Evolutionary conservation across 2,888 invertebrate species (phyloP).

Genomic region (Clostera curtula): DNA sequence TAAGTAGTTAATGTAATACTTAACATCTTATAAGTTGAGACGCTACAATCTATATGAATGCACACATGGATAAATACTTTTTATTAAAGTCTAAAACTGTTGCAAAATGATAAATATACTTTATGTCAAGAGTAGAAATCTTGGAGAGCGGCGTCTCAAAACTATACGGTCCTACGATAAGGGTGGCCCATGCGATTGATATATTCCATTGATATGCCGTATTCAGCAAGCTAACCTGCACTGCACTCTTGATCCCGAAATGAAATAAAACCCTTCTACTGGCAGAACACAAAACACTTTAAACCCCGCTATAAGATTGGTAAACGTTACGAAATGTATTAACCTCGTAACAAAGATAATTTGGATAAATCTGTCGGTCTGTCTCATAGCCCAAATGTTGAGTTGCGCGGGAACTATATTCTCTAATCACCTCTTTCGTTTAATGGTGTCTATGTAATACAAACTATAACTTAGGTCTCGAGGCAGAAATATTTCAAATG

Average conservation of each 20-base stretch:
- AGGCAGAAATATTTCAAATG: too few species aligned
- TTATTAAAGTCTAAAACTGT: conserved; percentile 21
- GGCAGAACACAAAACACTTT: conserved; percentile 10
- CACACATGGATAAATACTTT: too few species aligned
- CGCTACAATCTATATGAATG: conserved; percentile 7
- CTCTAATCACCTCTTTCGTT: too few species aligned
- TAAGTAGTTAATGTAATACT: too few species aligned
- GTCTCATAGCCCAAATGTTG: too few species aligned
- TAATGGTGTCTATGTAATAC: too few species aligned
- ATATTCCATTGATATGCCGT: conserved; percentile 44
- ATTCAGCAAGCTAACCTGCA: conserved; percentile 19
- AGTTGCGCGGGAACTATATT: too few species aligned
- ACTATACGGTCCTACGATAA: conserved; percentile 30
- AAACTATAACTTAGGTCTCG: too few species aligned
- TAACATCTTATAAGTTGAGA: too few species aligned
- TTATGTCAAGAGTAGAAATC: conserved; percentile 31
- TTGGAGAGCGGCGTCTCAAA: conserved; percentile 34
- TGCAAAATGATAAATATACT: conserved; percentile 33
- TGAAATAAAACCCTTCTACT: too few species aligned
- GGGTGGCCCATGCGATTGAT: conserved; percentile 16
- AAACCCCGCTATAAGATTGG: conserved; percentile 15
- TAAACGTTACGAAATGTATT: conserved; percentile 16
- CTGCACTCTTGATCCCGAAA: too few species aligned
- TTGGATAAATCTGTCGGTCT: conserved; percentile 45
- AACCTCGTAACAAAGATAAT: conserved; percentile 46